Evolutionary conservation across 2,888 invertebrate genomes (phyloP).

Genomic region (Osedax fenrisi): DNA sequence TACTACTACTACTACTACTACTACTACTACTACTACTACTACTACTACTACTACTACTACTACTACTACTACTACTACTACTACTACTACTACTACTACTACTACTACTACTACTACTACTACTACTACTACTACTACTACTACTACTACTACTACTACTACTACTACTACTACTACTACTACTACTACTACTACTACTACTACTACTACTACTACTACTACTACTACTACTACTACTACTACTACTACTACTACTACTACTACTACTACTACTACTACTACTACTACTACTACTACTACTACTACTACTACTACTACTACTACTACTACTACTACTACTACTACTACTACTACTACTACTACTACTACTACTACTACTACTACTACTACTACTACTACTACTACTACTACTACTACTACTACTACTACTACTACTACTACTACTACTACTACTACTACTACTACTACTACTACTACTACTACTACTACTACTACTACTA

Average conservation of each 20-base stretch:
- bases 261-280: constrained; percentile 33
- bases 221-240: constrained; percentile 34
- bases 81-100: not conserved
- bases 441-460: not conserved
- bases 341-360: constrained; percentile 31
- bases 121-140: constrained; percentile 13
- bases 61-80: not conserved
- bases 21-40: not conserved
- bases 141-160: constrained; percentile 30
- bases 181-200: not conserved
- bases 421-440: not conserved
- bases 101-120: constrained; percentile 26
- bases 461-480: constrained; percentile 21
- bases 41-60: constrained; percentile 18
- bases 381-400: constrained; percentile 12
- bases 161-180: constrained; percentile 28
- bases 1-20: constrained; percentile 3
- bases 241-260: constrained; percentile 34
- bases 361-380: constrained; percentile 31
- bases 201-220: constrained; percentile 28
- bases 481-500: not conserved
- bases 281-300: constrained; percentile 30
- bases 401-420: constrained; percentile 27
- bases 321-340: constrained; percentile 30
- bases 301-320: constrained; percentile 31